A percentile compares a stretch with the other conserved stretches of the same genome.
phyloP scores from a whole-genome alignment of 1,140 invertebrate species.

The Druon quercuslanigerum region DNA sequence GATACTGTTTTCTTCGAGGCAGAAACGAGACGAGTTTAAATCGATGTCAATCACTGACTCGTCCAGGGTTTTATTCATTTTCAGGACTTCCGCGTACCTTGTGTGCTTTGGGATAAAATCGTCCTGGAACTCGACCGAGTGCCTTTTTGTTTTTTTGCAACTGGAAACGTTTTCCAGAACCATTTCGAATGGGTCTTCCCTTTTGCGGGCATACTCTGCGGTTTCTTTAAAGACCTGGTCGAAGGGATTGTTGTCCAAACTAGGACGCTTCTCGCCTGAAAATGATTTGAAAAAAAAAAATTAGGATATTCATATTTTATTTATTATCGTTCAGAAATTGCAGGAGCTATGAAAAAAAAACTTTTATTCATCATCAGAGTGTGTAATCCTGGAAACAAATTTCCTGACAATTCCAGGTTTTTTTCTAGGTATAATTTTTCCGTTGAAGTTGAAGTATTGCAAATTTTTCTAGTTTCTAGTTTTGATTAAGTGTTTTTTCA shows the following conservation, averaged over 20 bases:
- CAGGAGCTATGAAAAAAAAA: background rate
- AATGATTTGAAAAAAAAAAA: background rate
- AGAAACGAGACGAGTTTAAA: background rate
- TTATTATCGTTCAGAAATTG: background rate
- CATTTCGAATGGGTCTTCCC: slow-evolving; percentile 66
- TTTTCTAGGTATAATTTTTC: no score
- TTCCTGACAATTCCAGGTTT: no score
- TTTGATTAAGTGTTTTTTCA: no score
- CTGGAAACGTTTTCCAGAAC: slow-evolving; percentile 57
- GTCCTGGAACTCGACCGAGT: slow-evolving; percentile 42
- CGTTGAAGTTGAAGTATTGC: no score
- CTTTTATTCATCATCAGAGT: no score
- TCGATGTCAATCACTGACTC: slow-evolving; percentile 40
- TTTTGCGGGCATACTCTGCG: slow-evolving; percentile 60
- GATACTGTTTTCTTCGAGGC: slow-evolving; percentile 33
- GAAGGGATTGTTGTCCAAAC: slow-evolving; percentile 66
- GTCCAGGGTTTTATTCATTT: slow-evolving; percentile 59
- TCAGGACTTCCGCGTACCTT: slow-evolving; percentile 46
- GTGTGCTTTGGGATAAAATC: slow-evolving; percentile 40
- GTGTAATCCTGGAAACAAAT: no score
- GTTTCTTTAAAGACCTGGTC: slow-evolving; percentile 60
- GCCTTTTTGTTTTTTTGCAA: slow-evolving; percentile 23
- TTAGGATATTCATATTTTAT: slow-evolving; percentile 27
- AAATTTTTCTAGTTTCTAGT: no score
- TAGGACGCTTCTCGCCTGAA: slow-evolving; percentile 40